Evolutionary conservation across 2,888 invertebrate genomes (phyloP).

Genomic region (Ischnus inquisitorius): DNA sequence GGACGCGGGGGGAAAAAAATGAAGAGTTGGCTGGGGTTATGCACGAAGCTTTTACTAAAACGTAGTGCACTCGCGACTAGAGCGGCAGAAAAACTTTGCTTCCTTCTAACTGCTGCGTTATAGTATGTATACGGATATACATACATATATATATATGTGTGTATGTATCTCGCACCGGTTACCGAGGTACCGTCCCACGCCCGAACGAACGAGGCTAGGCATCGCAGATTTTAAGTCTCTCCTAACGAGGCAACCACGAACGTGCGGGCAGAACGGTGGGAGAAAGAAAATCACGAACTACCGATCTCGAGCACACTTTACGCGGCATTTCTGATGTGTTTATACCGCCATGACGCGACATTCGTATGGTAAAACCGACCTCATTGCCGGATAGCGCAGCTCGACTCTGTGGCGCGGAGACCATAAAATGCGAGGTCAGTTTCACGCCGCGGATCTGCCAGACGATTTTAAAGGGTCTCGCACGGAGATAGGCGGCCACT

Average conservation of each 20-base stretch:
- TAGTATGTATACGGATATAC: background rate
- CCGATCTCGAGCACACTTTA: slow-evolving; percentile 21
- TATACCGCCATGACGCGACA: background rate
- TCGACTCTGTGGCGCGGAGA: background rate
- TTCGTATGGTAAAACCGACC: background rate
- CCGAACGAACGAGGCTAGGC: slow-evolving; percentile 18
- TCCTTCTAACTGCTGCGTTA: slow-evolving; percentile 11
- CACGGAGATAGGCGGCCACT: background rate
- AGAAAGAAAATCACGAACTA: slow-evolving; percentile 39
- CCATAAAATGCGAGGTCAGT: slow-evolving; percentile 11
- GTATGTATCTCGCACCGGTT: slow-evolving; percentile 4
- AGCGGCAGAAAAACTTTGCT: slow-evolving; percentile 39
- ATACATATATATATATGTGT: too few species aligned
- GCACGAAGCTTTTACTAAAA: slow-evolving; percentile 21
- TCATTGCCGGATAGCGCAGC: background rate
- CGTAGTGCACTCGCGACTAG: slow-evolving; percentile 8
- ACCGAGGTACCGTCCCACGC: slow-evolving; percentile 45
- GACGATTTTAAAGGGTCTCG: slow-evolving; percentile 28
- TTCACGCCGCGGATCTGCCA: background rate
- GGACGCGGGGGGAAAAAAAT: slow-evolving; percentile 1
- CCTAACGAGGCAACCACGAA: slow-evolving; percentile 51
- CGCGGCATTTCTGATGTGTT: slow-evolving; percentile 3
- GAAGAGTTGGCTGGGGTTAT: slow-evolving; percentile 10
- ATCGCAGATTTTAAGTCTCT: slow-evolving; percentile 46
- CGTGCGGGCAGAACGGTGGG: background rate